Evolutionary conservation across 2,888 invertebrate genomes (phyloP), one percentile per base, ranked within the genome.

Genomic region (Chrysomela aeneicollis): DNA sequence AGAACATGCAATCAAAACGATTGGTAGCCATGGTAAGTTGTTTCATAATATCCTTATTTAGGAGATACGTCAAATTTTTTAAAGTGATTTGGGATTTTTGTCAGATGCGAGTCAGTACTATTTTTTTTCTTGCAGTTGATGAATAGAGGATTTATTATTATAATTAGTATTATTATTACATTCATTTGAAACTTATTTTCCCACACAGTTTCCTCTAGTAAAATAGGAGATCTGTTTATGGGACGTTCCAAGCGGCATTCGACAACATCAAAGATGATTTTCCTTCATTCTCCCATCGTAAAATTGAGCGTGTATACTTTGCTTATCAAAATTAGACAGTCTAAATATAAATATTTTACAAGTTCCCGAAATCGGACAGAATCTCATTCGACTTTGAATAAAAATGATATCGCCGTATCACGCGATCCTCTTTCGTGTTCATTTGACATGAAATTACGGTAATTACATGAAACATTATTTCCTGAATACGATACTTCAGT

Each of bases 1-100:
- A 30, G 63, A 64, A 37, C 51, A 61, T 22, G 67, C 50, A 1
- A 32, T 67, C 4, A 57, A 63, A 49, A 15, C 37, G 1, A 18
- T 66, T 12, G 42, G 42, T 15, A 42, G 42, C 12, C 15, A 42
- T 42, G 42, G 42, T 42, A 6, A 42, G 42, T 42, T 9, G n/a
- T n/a, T n/a, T n/a, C n/a, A n/a, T n/a, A n/a, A n/a, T n/a, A n/a
- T n/a, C n/a, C n/a, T n/a, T n/a, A n/a, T n/a, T n/a, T n/a, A n/a
- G n/a, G n/a, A n/a, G n/a, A n/a, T n/a, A n/a, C n/a, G n/a, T n/a
- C n/a, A n/a, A n/a, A n/a, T n/a, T n/a, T n/a, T n/a, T n/a, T n/a
- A n/a, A n/a, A n/a, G n/a, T n/a, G n/a, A n/a, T n/a, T n/a, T n/a
- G n/a, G n/a, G n/a, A n/a, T n/a, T n/a, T n/a, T n/a, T n/a, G n/a